These are phyloP conservation scores for Idris sp. DNA, from an alignment of 1,140 invertebrate genomes.

Conservation along the genomic window DNA sequence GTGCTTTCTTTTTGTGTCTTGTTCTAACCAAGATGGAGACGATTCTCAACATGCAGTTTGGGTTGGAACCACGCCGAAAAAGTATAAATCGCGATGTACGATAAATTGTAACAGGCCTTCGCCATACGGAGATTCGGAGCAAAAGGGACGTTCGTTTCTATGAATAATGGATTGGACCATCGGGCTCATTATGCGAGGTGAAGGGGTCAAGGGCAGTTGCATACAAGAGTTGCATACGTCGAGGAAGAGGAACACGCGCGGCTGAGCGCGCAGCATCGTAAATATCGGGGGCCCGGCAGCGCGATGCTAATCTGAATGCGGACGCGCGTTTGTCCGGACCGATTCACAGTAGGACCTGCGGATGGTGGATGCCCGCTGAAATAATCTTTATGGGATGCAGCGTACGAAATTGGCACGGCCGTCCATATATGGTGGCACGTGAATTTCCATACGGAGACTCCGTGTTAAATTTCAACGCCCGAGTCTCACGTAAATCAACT, in stretches of 20 bases:
- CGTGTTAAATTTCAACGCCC: neutral
- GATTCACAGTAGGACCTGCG: conserved; percentile 33
- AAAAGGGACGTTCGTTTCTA: conserved; percentile 70
- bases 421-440: conserved; percentile 32
- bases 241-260: conserved; percentile 46
- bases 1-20: too few species aligned
- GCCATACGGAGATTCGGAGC: conserved; percentile 71
- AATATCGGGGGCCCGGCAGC: conserved; percentile 60
- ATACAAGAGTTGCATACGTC: conserved; percentile 64
- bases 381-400: conserved; percentile 31
- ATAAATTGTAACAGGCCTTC: conserved; percentile 63
- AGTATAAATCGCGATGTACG: conserved; percentile 65
- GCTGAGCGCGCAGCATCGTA: conserved; percentile 59
- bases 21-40: too few species aligned
- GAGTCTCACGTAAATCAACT: conserved; percentile 20
- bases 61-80: conserved; percentile 54
- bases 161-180: conserved; percentile 73
- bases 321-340: conserved; percentile 66
- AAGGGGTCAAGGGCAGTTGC: conserved; percentile 74
- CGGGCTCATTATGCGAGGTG: conserved; percentile 73
- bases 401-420: conserved; percentile 38
- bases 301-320: conserved; percentile 75
- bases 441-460: conserved; percentile 33
- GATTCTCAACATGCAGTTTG: conserved; percentile 28
- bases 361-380: conserved; percentile 29